phyloP scores from a whole-genome alignment of 2,797 vertebrate species.

The Hypotaenidia philippensis region DNA sequence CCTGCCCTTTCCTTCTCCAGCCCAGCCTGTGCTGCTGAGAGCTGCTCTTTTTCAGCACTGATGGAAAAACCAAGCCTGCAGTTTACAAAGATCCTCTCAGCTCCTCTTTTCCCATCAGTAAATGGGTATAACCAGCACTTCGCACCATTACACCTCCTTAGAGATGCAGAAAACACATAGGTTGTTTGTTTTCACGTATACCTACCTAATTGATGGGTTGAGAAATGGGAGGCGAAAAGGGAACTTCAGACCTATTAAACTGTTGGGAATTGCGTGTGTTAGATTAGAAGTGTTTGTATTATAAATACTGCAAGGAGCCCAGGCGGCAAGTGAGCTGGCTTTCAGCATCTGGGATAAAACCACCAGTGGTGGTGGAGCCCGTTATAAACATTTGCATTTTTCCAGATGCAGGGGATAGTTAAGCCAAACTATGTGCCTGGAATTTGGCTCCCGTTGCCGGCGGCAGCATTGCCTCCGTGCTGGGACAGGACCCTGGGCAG shows the following conservation, averaged over 20 bases:
- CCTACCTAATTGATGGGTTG: slow-evolving; percentile 71
- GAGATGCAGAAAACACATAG: slow-evolving; percentile 62
- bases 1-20: neutral
- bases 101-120: slow-evolving; percentile 24
- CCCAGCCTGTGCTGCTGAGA: neutral
- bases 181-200: slow-evolving; percentile 72
- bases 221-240: slow-evolving; percentile 31
- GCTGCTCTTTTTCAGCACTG: neutral
- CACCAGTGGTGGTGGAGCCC: neutral
- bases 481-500: neutral
- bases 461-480: rapidly evolving
- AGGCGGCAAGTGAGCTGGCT: neutral
- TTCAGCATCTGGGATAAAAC: neutral
- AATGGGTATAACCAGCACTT: neutral
- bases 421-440: neutral
- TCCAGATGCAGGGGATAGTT: neutral
- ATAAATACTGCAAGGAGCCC: neutral
- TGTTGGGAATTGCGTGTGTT: slow-evolving; percentile 23
- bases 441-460: neutral
- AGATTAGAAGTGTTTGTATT: slow-evolving; percentile 53
- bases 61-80: neutral
- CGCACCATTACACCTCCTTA: slow-evolving; percentile 30
- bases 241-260: slow-evolving; percentile 58
- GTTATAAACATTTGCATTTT: slow-evolving; percentile 34
- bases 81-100: slow-evolving; percentile 17